These are phyloP conservation scores for Stenopsyche tienmushanensis DNA, from an alignment of 1,140 invertebrate species.

Conservation along the genomic window DNA sequence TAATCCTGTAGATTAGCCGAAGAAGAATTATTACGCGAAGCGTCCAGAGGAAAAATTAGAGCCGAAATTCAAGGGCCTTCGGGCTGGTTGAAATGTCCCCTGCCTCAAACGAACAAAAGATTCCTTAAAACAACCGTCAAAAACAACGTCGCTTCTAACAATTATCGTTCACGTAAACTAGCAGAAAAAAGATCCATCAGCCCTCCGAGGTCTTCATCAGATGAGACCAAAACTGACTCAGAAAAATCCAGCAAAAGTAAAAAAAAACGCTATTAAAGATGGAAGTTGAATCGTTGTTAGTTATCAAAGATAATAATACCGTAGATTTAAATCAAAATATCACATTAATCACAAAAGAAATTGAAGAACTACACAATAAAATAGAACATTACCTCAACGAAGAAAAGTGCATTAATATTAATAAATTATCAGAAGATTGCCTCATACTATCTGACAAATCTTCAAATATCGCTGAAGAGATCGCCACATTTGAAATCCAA, in stretches of 20 bases:
- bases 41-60: conserved; percentile 59
- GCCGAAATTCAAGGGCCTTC: conserved; percentile 64
- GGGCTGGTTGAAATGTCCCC: conserved; percentile 61
- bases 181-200: neutral
- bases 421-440: conserved; percentile 54
- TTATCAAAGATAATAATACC: conserved; percentile 2
- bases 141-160: conserved; percentile 52
- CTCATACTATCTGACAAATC: conserved; percentile 53
- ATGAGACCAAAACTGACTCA: conserved; percentile 31
- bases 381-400: conserved; percentile 57
- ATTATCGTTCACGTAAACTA: conserved; percentile 39
- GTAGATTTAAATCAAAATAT: conserved; percentile 52
- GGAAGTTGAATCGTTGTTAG: conserved; percentile 42
- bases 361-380: conserved; percentile 57
- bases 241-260: conserved; percentile 42
- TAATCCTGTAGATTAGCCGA: conserved; percentile 55
- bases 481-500: conserved; percentile 54
- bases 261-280: conserved; percentile 48
- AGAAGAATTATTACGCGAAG: conserved; percentile 63
- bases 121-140: conserved; percentile 57
- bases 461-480: conserved; percentile 52
- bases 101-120: conserved; percentile 61
- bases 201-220: neutral
- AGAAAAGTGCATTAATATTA: conserved; percentile 56
- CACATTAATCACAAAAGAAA: conserved; percentile 55